These are phyloP conservation scores for Karalla daura DNA, from an alignment of 2,797 vertebrate genomes.

Conservation along the genomic window DNA sequence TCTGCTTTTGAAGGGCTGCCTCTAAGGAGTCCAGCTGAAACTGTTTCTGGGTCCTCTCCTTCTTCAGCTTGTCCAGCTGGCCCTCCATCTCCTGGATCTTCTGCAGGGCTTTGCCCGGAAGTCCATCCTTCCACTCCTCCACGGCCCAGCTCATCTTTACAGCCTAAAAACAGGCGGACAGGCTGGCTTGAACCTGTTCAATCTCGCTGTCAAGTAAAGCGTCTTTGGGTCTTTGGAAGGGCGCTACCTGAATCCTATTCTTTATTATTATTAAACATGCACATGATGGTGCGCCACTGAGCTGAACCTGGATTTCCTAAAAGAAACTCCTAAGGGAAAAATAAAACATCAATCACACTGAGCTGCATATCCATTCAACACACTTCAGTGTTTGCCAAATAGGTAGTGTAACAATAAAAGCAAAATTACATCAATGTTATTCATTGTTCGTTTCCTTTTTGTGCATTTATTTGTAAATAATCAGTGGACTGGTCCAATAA, in stretches of 20 bases:
- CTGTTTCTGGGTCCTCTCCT: conserved; percentile 90
- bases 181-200: background rate
- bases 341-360: no score
- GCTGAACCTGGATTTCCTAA: no score
- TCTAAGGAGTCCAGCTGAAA: conserved; percentile 93
- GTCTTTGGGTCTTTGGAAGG: no score
- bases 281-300: no score
- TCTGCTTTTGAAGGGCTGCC: conserved; percentile 92
- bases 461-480: background rate
- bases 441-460: no score
- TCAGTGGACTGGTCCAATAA: no score
- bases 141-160: conserved; percentile 92
- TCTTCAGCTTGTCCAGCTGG: conserved; percentile 92
- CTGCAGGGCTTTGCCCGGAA: conserved; percentile 89
- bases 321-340: no score
- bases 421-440: background rate
- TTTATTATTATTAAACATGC: no score
- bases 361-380: background rate
- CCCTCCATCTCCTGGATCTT: conserved; percentile 93
- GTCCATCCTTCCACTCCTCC: conserved; percentile 96
- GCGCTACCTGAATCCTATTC: no score
- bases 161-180: conserved; percentile 21
- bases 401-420: background rate
- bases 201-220: background rate
- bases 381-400: no score